Conservation (phyloP, 2,113 vertebrate genomes). For the Tragelaphus scriptus region DNA sequence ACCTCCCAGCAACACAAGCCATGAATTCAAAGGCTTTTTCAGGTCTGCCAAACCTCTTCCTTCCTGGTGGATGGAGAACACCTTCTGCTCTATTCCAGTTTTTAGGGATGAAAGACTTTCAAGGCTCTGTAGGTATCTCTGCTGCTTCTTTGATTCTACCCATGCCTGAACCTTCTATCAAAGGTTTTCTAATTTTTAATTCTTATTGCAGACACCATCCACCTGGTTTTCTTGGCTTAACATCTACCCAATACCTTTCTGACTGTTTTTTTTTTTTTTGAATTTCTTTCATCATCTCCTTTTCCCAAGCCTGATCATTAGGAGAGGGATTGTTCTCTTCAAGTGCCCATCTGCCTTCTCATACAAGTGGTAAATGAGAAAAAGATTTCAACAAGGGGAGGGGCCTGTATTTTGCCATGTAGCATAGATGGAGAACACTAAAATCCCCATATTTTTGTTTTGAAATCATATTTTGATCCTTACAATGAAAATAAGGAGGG, state of each 20-base stretch:
- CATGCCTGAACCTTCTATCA: conserved; percentile 20
- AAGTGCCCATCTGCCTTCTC: neutral
- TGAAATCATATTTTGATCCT: conserved; percentile 7
- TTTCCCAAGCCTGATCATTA: neutral
- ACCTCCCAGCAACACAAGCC: neutral
- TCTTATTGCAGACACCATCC: neutral
- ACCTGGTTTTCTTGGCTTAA: neutral
- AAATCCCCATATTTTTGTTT: neutral
- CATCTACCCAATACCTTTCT: neutral
- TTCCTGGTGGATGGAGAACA: conserved; percentile 5
- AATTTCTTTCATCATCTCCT: neutral
- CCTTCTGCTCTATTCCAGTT: conserved; percentile 4
- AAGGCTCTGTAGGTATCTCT: neutral
- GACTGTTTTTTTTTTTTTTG: neutral
- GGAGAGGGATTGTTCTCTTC: neutral
- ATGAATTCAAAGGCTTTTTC: conserved; percentile 24
- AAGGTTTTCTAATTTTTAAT: conserved; percentile 41
- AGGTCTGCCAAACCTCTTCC: conserved; percentile 4
- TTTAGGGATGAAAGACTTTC: conserved; percentile 38
- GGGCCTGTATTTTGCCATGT: neutral
- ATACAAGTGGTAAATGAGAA: neutral
- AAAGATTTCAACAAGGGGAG: neutral
- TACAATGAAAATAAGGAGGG: neutral
- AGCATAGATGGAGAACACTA: neutral
- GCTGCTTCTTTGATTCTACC: conserved; percentile 11